phyloP scores from a whole-genome alignment of 2,797 vertebrate species.

The Chrysolophus pictus region DNA sequence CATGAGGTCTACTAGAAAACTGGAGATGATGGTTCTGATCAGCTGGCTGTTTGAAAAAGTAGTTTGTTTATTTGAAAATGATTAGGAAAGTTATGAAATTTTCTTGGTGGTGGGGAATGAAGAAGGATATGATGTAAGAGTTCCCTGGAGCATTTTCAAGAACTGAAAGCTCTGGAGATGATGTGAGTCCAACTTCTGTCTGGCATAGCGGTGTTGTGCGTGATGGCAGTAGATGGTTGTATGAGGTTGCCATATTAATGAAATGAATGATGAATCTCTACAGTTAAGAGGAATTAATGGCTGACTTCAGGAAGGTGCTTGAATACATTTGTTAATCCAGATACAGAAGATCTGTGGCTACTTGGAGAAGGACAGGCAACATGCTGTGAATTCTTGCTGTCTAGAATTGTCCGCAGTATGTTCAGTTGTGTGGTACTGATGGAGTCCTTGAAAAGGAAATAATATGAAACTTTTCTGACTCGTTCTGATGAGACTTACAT shows the following conservation, averaged over 20 bases:
- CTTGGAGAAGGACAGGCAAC: neutral
- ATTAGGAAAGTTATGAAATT: neutral
- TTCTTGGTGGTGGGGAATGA: neutral
- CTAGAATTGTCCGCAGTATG: neutral
- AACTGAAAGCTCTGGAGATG: neutral
- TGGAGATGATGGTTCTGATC: neutral
- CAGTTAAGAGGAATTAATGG: neutral
- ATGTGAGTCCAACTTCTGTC: neutral
- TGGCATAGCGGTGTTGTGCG: neutral
- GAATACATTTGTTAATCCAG: neutral
- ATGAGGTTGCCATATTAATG: neutral
- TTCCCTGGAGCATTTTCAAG: neutral
- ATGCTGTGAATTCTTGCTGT: neutral
- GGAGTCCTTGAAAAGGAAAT: neutral
- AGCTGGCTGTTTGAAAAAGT: neutral
- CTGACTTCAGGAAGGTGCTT: neutral
- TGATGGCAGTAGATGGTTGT: neutral
- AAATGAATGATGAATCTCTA: neutral
- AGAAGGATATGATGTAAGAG: neutral
- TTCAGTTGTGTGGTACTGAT: neutral
- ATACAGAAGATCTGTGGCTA: neutral
- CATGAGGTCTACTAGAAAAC: neutral
- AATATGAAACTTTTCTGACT: neutral
- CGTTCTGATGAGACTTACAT: neutral
- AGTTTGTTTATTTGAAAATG: neutral